These are phyloP conservation scores for Micrasema minimum DNA, from an alignment of 1,140 invertebrate species.

Conservation along the genomic window DNA sequence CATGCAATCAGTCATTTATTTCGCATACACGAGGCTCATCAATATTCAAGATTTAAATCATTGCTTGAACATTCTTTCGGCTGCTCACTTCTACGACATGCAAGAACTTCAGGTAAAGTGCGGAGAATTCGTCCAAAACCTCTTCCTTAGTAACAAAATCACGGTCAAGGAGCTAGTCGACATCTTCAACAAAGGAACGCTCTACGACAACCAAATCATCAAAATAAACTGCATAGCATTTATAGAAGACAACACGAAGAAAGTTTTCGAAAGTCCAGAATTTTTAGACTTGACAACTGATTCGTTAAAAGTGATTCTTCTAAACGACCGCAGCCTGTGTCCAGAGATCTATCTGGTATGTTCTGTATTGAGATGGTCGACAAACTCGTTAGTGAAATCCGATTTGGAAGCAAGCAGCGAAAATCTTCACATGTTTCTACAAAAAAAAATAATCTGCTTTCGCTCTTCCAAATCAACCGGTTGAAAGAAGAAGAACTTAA, in stretches of 20 bases:
- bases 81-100: slow-evolving; percentile 38
- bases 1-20: slow-evolving; percentile 16
- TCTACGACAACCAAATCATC: slow-evolving; percentile 10
- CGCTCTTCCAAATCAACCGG: slow-evolving; percentile 2
- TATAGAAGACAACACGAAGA: slow-evolving; percentile 38
- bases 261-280: slow-evolving; percentile 22
- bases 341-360: not conserved
- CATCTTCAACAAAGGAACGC: slow-evolving; percentile 26
- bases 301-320: slow-evolving; percentile 26
- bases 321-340: not conserved
- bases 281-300: slow-evolving; percentile 25
- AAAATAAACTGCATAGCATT: slow-evolving; percentile 32
- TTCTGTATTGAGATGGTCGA: slow-evolving; percentile 7
- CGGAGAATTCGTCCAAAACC: slow-evolving; percentile 13
- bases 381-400: not conserved
- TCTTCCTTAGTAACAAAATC: not conserved
- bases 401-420: too few species aligned
- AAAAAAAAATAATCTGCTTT: not conserved
- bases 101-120: slow-evolving; percentile 17
- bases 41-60: slow-evolving; percentile 9
- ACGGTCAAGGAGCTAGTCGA: slow-evolving; percentile 9
- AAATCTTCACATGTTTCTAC: not conserved
- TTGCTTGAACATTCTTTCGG: slow-evolving; percentile 32
- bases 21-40: slow-evolving; percentile 25
- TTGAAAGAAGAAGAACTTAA: not conserved